Percentiles rank a stretch among this genome's conserved stretches.
Evolutionary conservation across 2,113 vertebrate genomes (phyloP).

Genomic region (Bos taurus): ARS-UCD2.0 NC_037338.1:31460501-31461000

Average conservation of each 20-base stretch:
- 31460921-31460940: background rate
- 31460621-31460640: background rate
- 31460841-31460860: background rate
- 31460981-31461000: conserved; percentile 10
- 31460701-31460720: background rate
- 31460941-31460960: conserved; percentile 3
- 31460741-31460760: background rate
- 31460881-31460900: background rate
- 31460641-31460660: background rate
- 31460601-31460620: background rate
- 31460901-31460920: background rate
- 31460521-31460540: background rate
- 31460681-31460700: background rate
- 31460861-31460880: background rate
- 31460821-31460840: background rate
- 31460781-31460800: background rate
- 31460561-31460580: background rate
- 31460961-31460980: conserved; percentile 24
- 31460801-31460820: background rate
- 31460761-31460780: background rate
- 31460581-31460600: background rate
- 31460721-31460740: background rate
- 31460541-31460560: background rate
- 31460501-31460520: background rate
- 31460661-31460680: background rate